Conservation (phyloP, 1,140 invertebrate genomes). For the Schlechtendalia chinensis region DNA sequence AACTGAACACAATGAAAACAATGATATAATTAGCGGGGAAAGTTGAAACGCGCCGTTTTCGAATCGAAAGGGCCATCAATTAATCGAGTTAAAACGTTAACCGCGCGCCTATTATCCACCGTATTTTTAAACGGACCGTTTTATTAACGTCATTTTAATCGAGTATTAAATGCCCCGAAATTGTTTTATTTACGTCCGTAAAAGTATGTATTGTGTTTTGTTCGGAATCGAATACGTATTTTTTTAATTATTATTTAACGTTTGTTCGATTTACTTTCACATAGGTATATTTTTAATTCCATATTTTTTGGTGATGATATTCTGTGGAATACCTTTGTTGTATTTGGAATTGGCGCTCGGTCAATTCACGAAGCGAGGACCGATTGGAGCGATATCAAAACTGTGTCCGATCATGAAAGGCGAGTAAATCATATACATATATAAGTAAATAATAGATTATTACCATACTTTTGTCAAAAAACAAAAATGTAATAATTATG, state of each 20-base stretch:
- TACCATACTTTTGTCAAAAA: too few relatives aligned
- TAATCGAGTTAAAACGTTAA: neutral
- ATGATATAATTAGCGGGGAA: neutral
- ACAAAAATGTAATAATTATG: too few relatives aligned
- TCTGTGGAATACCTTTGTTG: conserved; percentile 78
- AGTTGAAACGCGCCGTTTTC: neutral
- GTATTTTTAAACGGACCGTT: neutral
- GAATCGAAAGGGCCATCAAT: neutral
- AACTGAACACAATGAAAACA: neutral
- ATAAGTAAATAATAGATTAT: neutral
- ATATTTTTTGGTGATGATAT: conserved; percentile 76
- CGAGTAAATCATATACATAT: conserved; percentile 55
- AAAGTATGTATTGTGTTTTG: too few relatives aligned
- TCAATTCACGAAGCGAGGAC: conserved; percentile 77
- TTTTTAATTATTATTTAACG: too few relatives aligned
- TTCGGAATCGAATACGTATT: too few relatives aligned
- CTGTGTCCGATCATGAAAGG: conserved; percentile 84
- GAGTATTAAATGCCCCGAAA: too few relatives aligned
- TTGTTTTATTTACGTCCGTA: too few relatives aligned
- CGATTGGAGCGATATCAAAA: conserved; percentile 77
- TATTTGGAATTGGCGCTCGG: conserved; percentile 82
- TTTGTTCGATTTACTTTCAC: too few relatives aligned
- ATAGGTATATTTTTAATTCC: conserved; percentile 80
- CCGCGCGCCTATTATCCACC: neutral
- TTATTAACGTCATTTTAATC: neutral